Evolutionary conservation across 2,888 invertebrate genomes (phyloP), one percentile per base, ranked within the genome.

Genomic region (Heliothis peltigera): DNA sequence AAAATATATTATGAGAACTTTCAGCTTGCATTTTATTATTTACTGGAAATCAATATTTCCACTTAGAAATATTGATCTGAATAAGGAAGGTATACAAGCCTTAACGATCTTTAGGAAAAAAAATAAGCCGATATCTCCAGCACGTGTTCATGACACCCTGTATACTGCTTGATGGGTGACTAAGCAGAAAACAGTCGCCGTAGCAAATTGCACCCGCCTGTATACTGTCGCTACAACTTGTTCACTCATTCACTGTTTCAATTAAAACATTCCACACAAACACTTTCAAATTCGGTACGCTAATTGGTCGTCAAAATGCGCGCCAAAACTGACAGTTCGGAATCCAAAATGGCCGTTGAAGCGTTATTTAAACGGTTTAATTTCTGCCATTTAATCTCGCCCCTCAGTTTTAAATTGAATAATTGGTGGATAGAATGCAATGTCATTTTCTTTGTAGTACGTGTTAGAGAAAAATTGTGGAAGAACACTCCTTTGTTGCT

Each of bases 261-360:
- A 83, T 84, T 83, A 80, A 83, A 83, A 81, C 70, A 81, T 79
- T 84, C 75, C 71, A 76, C 66, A 70, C 75, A 80, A 85, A 82
- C 78, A 80, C 75, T 83, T 84, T 77, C 73, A 77, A 85, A 84
- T 86, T 85, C 77, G 70, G 83, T 81, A 84, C 84, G 80, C 81
- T 87, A 89, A 89, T 84, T 87, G 80, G 81, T 84, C 81, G 79
- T 83, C 87, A 87, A 84, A 86, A 87, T 83, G 75, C 81, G 86
- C 87, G 87, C 81, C 81, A 86, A 87, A 90, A 88, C 82, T 90
- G 88, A 89, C 87, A 88, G 84, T 78, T 82, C 79, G 79, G 78
- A 75, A 87, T 87, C 83, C 85, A 90, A 90, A 89, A 89, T 89
- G 89, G 88, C 86, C 78, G 84, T 71, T 61, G 67, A 77, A 81